A percentile compares a stretch with the other conserved stretches of the same genome.
Evolutionary conservation across 1,140 invertebrate species (phyloP).

Genomic region (Drosophila ananassae): DNA sequence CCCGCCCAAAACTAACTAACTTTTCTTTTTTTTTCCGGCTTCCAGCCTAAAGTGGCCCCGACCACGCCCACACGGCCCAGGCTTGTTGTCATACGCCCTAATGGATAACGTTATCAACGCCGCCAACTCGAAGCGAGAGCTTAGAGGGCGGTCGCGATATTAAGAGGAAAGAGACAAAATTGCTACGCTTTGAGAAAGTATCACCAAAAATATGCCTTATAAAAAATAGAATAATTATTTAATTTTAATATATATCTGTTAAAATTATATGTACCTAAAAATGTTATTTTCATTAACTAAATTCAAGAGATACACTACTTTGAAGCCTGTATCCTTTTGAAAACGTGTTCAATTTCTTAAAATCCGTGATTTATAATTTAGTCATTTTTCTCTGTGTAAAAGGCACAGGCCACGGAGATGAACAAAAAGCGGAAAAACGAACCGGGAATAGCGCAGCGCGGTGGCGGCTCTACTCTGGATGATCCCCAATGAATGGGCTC

Average conservation of each 20-base stretch:
- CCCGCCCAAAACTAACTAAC: slow-evolving; percentile 57
- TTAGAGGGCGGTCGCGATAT: slow-evolving; percentile 31
- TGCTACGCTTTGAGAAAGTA: slow-evolving; percentile 12
- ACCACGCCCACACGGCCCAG: slow-evolving; percentile 31
- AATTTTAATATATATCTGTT: background rate
- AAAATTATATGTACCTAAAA: no score
- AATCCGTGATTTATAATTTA: background rate
- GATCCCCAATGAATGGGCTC: slow-evolving; percentile 51
- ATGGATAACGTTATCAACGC: slow-evolving; percentile 75
- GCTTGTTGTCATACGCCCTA: slow-evolving; percentile 56
- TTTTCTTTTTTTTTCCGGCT: slow-evolving; percentile 44
- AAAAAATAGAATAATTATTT: background rate
- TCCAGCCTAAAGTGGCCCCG: slow-evolving; percentile 47
- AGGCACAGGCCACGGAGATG: slow-evolving; percentile 19
- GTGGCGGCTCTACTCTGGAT: slow-evolving; percentile 14
- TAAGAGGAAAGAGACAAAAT: slow-evolving; percentile 1
- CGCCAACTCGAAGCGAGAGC: slow-evolving; percentile 50
- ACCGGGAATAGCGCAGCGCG: slow-evolving; percentile 11
- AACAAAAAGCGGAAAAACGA: slow-evolving; percentile 45
- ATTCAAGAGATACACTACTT: no score
- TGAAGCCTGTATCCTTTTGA: no score
- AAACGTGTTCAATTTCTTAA: background rate
- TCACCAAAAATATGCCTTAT: background rate
- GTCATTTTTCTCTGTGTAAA: slow-evolving; percentile 7
- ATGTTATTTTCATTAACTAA: no score